A percentile compares a stretch with the other conserved stretches of the same genome.
phyloP scores from a whole-genome alignment of 2,797 vertebrate genomes.

The Sebastes cheni region DNA sequence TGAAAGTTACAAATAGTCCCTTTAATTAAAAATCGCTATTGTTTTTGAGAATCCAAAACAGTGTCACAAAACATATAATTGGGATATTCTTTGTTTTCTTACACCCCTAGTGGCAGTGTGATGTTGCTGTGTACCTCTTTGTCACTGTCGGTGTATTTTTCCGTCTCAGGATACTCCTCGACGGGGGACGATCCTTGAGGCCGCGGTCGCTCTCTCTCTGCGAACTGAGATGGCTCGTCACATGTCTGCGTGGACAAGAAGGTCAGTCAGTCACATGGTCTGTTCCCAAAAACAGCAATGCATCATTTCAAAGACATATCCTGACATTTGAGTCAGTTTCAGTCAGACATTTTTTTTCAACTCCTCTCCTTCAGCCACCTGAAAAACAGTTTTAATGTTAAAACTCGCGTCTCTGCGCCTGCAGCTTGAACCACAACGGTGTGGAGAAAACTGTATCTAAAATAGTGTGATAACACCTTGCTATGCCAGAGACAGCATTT shows the following conservation, averaged over 20 bases:
- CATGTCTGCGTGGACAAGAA: conserved; percentile 79
- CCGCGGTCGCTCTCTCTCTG: conserved; percentile 90
- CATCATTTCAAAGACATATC: not conserved
- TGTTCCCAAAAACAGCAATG: not conserved
- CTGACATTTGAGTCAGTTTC: not conserved
- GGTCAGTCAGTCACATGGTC: conserved; percentile 17
- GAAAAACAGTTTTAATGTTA: not conserved
- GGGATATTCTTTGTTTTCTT: not conserved
- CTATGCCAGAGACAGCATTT: conserved; percentile 25
- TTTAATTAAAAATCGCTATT: not conserved
- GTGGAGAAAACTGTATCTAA: conserved; percentile 13
- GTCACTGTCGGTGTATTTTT: conserved; percentile 77
- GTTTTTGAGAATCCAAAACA: not conserved
- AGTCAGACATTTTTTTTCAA: not conserved
- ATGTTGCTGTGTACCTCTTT: conserved; percentile 79
- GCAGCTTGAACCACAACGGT: not conserved
- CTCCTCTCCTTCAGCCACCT: not conserved
- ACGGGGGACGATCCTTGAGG: conserved; percentile 98
- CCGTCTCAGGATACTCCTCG: conserved; percentile 87
- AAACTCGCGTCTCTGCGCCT: not conserved
- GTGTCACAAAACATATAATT: too few species aligned
- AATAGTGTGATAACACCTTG: conserved; percentile 28
- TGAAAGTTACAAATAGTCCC: too few species aligned
- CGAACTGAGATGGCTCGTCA: conserved; percentile 82
- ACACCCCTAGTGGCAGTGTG: not conserved